phyloP scores from a whole-genome alignment of 2,888 invertebrate species.

The Teleiodes luculella region DNA sequence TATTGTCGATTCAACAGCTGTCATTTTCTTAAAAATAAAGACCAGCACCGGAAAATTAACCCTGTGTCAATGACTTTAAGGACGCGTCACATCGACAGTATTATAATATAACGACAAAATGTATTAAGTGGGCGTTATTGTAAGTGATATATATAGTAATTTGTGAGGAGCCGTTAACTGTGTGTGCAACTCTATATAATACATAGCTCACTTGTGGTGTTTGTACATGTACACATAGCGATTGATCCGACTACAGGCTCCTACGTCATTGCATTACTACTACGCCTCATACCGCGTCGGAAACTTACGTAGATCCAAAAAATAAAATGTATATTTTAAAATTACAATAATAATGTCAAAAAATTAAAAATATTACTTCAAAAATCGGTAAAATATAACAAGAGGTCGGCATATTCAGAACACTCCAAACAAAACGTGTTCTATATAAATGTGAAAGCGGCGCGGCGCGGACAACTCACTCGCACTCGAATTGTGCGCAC shows the following conservation, averaged over 20 bases:
- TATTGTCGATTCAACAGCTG: too few relatives aligned
- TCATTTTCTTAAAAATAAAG: too few relatives aligned
- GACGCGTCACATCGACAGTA: too few relatives aligned
- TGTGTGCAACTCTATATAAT: constrained; percentile 19
- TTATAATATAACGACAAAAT: too few relatives aligned
- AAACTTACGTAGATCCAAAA: not conserved
- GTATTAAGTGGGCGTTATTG: too few relatives aligned
- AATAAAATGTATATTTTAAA: not conserved
- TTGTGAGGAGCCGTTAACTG: not conserved
- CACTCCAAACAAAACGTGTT: not conserved
- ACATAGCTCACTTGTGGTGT: constrained; percentile 21
- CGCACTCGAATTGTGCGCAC: not conserved
- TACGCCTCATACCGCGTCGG: not conserved
- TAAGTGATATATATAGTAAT: not conserved
- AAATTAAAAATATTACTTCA: not conserved
- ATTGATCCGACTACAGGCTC: not conserved
- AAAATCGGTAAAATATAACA: constrained; percentile 5
- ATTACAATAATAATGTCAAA: not conserved
- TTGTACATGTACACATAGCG: constrained; percentile 24
- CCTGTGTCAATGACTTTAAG: too few relatives aligned
- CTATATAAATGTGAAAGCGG: not conserved
- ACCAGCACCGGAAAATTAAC: too few relatives aligned
- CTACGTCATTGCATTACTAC: not conserved
- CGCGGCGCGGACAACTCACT: not conserved
- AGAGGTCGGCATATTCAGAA: constrained; percentile 1